Evolutionary conservation across 2,797 vertebrate genomes (phyloP).

Genomic region (Sebastes oblongus): DNA sequence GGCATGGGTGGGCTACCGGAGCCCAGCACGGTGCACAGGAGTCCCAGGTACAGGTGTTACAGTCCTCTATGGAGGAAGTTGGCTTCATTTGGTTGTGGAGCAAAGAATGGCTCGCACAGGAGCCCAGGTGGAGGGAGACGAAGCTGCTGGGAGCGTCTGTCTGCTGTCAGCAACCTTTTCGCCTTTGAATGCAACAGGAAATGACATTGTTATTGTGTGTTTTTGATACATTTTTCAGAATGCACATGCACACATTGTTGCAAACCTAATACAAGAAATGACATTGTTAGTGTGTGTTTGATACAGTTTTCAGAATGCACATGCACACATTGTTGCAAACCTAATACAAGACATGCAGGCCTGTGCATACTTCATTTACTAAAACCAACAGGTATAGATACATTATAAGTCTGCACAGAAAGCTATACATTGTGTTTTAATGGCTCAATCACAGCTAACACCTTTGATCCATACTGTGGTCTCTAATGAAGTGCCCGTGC

Average conservation of each 20-base stretch:
- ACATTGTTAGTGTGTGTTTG: too few species aligned
- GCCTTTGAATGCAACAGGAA: conserved; percentile 6
- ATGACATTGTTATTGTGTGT: not conserved
- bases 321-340: not conserved
- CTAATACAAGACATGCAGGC: not conserved
- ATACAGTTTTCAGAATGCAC: not conserved
- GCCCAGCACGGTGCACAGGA: conserved; percentile 67
- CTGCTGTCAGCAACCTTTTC: not conserved
- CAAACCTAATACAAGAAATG: not conserved
- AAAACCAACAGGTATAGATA: not conserved
- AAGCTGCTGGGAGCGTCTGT: not conserved
- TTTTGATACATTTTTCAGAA: not conserved
- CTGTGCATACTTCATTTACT: not conserved
- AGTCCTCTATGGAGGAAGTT: conserved; percentile 52
- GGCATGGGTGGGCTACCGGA: conserved; percentile 88
- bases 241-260: too few species aligned
- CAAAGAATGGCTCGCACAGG: conserved; percentile 8
- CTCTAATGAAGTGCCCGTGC: conserved; percentile 15
- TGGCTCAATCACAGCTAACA: not conserved
- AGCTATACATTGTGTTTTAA: not conserved
- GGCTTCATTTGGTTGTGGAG: conserved; percentile 64
- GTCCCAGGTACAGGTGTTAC: conserved; percentile 57
- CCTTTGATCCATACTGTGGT: not conserved
- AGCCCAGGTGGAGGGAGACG: conserved; percentile 6
- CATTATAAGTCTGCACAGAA: not conserved